phyloP scores from a whole-genome alignment of 2,888 invertebrate genomes.

The Nephrocerus scutellatus region DNA sequence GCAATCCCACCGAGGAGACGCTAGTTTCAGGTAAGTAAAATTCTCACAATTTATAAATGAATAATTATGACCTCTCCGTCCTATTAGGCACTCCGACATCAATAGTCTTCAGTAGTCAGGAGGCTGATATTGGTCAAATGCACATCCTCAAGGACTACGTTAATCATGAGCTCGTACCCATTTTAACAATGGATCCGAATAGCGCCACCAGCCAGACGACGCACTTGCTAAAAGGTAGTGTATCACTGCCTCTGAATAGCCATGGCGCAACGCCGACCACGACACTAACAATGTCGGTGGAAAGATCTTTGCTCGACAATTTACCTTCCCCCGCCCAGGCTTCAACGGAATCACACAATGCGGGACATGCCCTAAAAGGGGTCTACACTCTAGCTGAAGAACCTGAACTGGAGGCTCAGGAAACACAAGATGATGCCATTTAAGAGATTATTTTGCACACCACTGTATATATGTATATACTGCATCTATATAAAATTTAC shows the following conservation, averaged over 20 bases:
- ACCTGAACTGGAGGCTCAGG: constrained; percentile 52
- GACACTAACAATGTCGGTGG: constrained; percentile 17
- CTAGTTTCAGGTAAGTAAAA: constrained; percentile 47
- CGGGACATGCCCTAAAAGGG: constrained; percentile 46
- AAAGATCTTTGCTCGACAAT: constrained; percentile 34
- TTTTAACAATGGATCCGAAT: constrained; percentile 46
- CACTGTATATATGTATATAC: too few species aligned
- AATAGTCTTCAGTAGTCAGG: constrained; percentile 36
- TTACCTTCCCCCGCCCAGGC: constrained; percentile 29
- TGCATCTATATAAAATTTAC: too few species aligned
- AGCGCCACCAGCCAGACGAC: constrained; percentile 25
- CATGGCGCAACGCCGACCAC: constrained; percentile 20
- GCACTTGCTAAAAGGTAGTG: constrained; percentile 24
- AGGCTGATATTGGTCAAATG: constrained; percentile 34
- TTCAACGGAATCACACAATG: constrained; percentile 23
- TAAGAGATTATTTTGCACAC: too few species aligned
- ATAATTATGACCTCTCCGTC: background rate
- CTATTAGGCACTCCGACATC: constrained; percentile 51
- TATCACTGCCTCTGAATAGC: constrained; percentile 26
- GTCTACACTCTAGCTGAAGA: constrained; percentile 54
- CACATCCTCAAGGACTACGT: constrained; percentile 47
- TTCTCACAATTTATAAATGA: constrained; percentile 4
- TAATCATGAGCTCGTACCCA: constrained; percentile 48
- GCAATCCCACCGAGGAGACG: constrained; percentile 55
- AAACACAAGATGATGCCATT: constrained; percentile 39